Evolutionary conservation across 2,797 vertebrate genomes (phyloP), one percentile per base, ranked within the genome.

Genomic region (Xerus rutilus): DNA sequence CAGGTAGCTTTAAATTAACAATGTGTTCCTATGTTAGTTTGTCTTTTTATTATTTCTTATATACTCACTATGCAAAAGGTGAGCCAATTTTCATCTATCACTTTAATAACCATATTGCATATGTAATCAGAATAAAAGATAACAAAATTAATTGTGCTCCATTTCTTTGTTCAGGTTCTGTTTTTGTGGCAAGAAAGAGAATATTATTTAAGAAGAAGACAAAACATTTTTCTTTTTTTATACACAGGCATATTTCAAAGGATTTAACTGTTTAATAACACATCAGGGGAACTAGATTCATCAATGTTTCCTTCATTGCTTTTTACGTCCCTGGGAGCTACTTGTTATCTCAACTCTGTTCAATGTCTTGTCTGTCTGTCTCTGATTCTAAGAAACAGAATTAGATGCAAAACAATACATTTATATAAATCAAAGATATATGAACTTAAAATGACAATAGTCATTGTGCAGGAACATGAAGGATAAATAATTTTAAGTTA

Each of bases 161-260:
- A 5, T 81, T 93, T 85, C 25, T 8, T 87, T 91, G 43, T 70
- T 86, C 39, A 21, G 39, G n/a, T 72, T 86, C 52, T 72, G 77
- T 8, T 82, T 95, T 85, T 92, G 15, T 65, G 28, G 39, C 45
- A 95, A 86, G 62, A 73, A 91, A 85, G 39, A 95, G 10, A 95
- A 85, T 32, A 21, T 47, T 87, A 62, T 45, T 65, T 91, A 81
- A 72, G 62, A 32, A 76, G 65, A 62, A 70, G 72, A 79, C 59
- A 79, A 87, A 79, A 43, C 14, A 49, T 30, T 54, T 86, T 79
- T 86, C 9, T 78, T 62, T 82, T 67, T 49, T 81, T 89, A 39
- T 32, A 81, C 17, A 85, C 21, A n/a, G 21, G 21, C 15, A 65
- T 76, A 72, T 84, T 77, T 93, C 62, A 88, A 88, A 81, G 32